These are phyloP conservation scores for Mustela erminea DNA, from an alignment of 2,797 vertebrate species.

Conservation along the genomic window DNA sequence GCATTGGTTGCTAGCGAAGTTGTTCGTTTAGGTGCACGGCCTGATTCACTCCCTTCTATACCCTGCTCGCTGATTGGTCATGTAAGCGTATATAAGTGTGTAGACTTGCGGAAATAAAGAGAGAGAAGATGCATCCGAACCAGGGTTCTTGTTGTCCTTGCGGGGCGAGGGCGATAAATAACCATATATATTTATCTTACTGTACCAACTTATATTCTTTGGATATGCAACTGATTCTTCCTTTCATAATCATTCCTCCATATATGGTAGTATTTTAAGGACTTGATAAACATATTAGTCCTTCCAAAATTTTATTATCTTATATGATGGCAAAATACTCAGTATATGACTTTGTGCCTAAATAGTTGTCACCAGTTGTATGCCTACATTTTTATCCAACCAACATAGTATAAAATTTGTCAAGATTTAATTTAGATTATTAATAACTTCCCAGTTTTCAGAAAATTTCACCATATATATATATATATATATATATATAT, in stretches of 20 bases:
- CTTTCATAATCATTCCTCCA: not conserved
- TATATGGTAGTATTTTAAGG: not conserved
- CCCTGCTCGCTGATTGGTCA: too few species aligned
- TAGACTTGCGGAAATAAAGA: too few species aligned
- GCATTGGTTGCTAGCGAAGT: too few species aligned
- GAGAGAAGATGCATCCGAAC: too few species aligned
- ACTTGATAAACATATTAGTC: not conserved
- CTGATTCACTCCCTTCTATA: too few species aligned
- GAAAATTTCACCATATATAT: not conserved
- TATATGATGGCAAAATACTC: not conserved
- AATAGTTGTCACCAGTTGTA: not conserved
- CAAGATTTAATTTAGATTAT: conserved; percentile 38
- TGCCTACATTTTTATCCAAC: not conserved
- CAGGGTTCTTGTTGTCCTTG: too few species aligned
- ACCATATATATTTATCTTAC: not conserved
- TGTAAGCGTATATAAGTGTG: too few species aligned
- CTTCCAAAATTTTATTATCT: not conserved
- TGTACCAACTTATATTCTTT: conserved; percentile 10
- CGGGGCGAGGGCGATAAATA: too few species aligned
- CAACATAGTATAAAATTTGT: not conserved
- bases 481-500: not conserved
- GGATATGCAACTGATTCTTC: not conserved
- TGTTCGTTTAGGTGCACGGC: too few species aligned
- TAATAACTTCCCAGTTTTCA: not conserved
- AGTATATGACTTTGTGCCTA: not conserved